Percentiles rank a stretch among this genome's conserved stretches.
These are phyloP conservation scores for Hipposideros armiger DNA, from an alignment of 2,113 vertebrate species.

Conservation along the genomic window DNA sequence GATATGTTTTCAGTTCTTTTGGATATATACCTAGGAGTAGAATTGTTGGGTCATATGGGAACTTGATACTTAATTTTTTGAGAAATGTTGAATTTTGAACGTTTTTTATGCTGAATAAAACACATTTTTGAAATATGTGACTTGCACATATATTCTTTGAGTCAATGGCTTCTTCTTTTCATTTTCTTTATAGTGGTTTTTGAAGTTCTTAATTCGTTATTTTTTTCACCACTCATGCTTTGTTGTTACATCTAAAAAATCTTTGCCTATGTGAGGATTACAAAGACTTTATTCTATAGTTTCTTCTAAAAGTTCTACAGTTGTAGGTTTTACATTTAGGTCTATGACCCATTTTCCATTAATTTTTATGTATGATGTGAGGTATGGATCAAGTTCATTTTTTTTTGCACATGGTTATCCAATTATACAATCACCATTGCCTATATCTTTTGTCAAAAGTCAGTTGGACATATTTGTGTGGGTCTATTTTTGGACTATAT, in stretches of 20 bases:
- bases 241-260: neutral
- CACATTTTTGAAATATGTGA: neutral
- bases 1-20: neutral
- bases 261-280: neutral
- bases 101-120: neutral
- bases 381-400: neutral
- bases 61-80: neutral
- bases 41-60: neutral
- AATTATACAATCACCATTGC: neutral
- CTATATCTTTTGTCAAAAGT: neutral
- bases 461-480: neutral
- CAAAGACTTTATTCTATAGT: neutral
- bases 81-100: neutral
- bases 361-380: neutral
- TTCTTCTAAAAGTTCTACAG: neutral
- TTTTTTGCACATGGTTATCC: neutral
- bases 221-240: neutral
- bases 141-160: neutral
- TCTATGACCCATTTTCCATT: neutral
- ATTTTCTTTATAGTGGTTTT: neutral
- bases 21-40: neutral
- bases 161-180: neutral
- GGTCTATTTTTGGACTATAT: neutral
- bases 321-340: neutral
- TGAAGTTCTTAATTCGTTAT: neutral